Evolutionary conservation across 2,113 vertebrate species (phyloP).

Genomic region (Stigmatopora nigra): DNA sequence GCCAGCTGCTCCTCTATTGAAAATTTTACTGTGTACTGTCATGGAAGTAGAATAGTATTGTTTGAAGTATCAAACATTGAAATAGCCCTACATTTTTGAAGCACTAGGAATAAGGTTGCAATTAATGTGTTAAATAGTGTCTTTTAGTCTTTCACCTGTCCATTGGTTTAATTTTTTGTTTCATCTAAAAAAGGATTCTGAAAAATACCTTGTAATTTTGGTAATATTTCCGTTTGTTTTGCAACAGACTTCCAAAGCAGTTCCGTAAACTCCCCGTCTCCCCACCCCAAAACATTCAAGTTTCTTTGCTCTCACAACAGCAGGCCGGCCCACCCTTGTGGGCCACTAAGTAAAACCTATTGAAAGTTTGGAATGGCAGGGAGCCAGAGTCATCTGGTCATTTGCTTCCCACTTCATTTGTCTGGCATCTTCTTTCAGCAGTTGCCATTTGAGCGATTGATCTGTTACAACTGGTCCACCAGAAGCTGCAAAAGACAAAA

Average conservation of each 20-base stretch:
- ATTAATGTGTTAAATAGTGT: neutral
- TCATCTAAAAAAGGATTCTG: too few species aligned
- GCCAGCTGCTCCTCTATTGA: slow-evolving; percentile 48
- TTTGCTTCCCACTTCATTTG: slow-evolving; percentile 55
- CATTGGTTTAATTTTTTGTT: too few species aligned
- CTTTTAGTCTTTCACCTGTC: too few species aligned
- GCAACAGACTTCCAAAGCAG: slow-evolving; percentile 13
- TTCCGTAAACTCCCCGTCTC: slow-evolving; percentile 32
- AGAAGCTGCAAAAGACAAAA: neutral
- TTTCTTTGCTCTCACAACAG: slow-evolving; percentile 24
- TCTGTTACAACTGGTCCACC: slow-evolving; percentile 22
- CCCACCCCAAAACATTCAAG: neutral
- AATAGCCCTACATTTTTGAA: neutral
- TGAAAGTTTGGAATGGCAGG: slow-evolving; percentile 34
- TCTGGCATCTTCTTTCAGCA: slow-evolving; percentile 38
- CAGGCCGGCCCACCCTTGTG: slow-evolving; percentile 9
- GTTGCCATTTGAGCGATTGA: slow-evolving; percentile 45
- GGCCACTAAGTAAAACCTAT: slow-evolving; percentile 26
- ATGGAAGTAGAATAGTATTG: neutral
- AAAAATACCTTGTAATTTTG: too few species aligned
- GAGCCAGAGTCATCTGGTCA: slow-evolving; percentile 43
- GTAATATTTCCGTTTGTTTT: slow-evolving; percentile 36
- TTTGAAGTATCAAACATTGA: slow-evolving; percentile 10
- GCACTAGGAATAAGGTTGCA: neutral
- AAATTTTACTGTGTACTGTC: slow-evolving; percentile 8